phyloP scores from a whole-genome alignment of 2,888 invertebrate species.

The Cyclophora punctaria region DNA sequence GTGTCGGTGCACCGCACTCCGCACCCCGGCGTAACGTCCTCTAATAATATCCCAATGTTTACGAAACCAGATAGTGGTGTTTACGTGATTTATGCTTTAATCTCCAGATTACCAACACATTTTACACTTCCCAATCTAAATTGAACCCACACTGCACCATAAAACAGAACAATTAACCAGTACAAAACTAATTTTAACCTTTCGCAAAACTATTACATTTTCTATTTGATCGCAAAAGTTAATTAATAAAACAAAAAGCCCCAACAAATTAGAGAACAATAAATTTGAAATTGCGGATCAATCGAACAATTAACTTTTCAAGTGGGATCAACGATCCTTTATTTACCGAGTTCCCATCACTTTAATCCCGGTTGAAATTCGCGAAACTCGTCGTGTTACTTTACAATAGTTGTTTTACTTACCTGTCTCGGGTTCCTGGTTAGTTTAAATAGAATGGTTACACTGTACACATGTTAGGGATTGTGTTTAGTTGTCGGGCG shows the following conservation, averaged over 20 bases:
- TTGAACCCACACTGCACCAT: too few species aligned
- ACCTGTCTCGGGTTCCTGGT: slow-evolving; percentile 22
- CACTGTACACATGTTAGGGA: neutral
- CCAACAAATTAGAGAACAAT: slow-evolving; percentile 14
- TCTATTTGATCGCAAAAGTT: neutral
- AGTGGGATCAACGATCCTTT: slow-evolving; percentile 66
- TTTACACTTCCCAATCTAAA: neutral
- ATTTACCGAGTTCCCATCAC: slow-evolving; percentile 32
- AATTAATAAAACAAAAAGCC: slow-evolving; percentile 2
- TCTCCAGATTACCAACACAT: slow-evolving; percentile 18
- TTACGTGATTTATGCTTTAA: slow-evolving; percentile 50
- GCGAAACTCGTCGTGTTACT: slow-evolving; percentile 27
- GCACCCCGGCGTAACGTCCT: slow-evolving; percentile 38
- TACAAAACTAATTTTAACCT: too few species aligned
- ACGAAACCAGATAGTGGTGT: slow-evolving; percentile 57
- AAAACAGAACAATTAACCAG: too few species aligned
- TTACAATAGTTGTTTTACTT: slow-evolving; percentile 10
- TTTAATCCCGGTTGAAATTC: slow-evolving; percentile 40
- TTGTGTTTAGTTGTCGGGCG: neutral
- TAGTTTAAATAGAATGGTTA: slow-evolving; percentile 6
- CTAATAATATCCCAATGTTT: slow-evolving; percentile 64
- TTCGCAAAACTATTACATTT: too few species aligned
- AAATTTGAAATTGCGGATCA: slow-evolving; percentile 41
- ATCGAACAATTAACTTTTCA: slow-evolving; percentile 51
- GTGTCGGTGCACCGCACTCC: slow-evolving; percentile 27